A percentile compares a stretch with the other conserved stretches of the same genome.
phyloP scores from a whole-genome alignment of 1,140 invertebrate species.

The Brachionus sp. region DNA sequence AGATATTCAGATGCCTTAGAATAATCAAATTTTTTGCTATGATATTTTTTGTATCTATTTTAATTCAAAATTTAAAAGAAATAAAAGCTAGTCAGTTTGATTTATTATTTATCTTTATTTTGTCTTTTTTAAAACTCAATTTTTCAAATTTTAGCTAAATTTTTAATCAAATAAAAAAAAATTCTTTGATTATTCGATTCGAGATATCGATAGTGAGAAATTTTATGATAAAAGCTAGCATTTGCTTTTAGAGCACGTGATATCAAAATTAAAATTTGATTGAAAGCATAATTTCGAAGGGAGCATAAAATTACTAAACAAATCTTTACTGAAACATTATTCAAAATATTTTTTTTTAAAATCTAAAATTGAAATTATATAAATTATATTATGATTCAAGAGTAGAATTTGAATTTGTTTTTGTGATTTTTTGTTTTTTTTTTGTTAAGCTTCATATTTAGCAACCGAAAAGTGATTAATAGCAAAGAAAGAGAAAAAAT shows the following conservation, averaged over 20 bases:
- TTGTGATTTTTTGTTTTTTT: neutral
- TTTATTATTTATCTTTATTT: no score
- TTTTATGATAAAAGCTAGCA: conserved; percentile 3
- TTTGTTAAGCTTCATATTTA: neutral
- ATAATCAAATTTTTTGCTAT: no score
- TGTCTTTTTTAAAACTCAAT: no score
- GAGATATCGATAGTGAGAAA: neutral
- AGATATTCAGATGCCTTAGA: no score
- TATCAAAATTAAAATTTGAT: neutral
- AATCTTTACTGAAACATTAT: neutral
- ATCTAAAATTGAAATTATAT: neutral
- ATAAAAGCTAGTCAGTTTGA: no score
- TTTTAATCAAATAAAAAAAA: no score
- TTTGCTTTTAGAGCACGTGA: neutral
- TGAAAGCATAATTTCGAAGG: neutral
- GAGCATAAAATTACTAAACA: neutral
- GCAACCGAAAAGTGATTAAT: neutral
- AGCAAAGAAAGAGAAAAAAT: neutral
- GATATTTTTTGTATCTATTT: no score
- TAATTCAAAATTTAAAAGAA: no score
- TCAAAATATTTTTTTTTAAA: neutral
- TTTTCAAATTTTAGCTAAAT: no score
- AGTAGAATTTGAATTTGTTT: neutral
- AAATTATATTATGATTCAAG: neutral
- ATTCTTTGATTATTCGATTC: neutral